Evolutionary conservation across 1,140 invertebrate genomes (phyloP).

Genomic region (Drosophila biarmipes): DNA sequence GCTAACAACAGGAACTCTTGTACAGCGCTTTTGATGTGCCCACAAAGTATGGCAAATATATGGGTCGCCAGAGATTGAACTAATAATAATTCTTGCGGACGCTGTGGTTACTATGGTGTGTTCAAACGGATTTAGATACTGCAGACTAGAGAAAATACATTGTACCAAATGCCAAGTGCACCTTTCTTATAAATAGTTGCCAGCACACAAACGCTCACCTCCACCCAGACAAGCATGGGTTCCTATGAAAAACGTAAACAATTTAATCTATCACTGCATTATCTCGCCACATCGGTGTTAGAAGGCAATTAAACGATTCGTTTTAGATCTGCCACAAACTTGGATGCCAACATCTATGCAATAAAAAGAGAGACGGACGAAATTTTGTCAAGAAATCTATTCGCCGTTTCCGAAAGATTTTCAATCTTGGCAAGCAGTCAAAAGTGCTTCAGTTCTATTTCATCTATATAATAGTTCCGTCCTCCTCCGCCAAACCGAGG

Average conservation of each 20-base stretch:
- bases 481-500: constrained; percentile 5
- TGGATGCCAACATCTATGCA: constrained; percentile 38
- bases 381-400: constrained; percentile 27
- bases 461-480: constrained; percentile 43
- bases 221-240: constrained; percentile 13
- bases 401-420: constrained; percentile 18
- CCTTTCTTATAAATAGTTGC: constrained; percentile 49
- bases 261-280: constrained; percentile 77
- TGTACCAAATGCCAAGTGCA: constrained; percentile 70
- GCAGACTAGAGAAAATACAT: constrained; percentile 17
- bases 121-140: constrained; percentile 7
- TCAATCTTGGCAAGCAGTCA: constrained; percentile 64
- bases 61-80: neutral
- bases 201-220: constrained; percentile 5
- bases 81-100: constrained; percentile 3
- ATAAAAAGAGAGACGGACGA: constrained; percentile 5
- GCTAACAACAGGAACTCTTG: neutral
- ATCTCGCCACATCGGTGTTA: constrained; percentile 51
- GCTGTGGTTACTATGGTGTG: constrained; percentile 2
- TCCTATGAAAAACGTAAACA: constrained; percentile 75
- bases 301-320: constrained; percentile 76
- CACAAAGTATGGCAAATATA: constrained; percentile 3
- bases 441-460: constrained; percentile 53
- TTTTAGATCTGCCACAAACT: constrained; percentile 66
- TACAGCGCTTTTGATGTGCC: neutral